Base-by-base conservation (phyloP, 1,140 invertebrate species). In the Leptoteleia sp. region DNA sequence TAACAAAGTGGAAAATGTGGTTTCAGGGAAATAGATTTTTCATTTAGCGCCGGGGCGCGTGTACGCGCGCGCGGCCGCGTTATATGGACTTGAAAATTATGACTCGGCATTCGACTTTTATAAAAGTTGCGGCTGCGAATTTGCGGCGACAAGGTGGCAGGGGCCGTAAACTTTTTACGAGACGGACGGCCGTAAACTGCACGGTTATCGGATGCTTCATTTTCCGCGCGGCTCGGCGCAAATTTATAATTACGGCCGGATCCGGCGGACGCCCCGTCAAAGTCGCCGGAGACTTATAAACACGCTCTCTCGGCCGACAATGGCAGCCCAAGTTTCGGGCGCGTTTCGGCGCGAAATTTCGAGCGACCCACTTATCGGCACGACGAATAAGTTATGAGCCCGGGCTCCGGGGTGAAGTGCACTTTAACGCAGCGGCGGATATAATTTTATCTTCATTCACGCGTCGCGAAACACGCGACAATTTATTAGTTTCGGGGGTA, bases 361-460 rank as follows among this genome's bases (percentile, higher is more conserved):
- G 25, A 62, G 33, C 35, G 70, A 73, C 42, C 70, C 57, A 73
- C 50, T 64, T 73, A 73, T 73, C 48, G 59, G 35, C 2, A 37
- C 15, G 15, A 25, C 9, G 65, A 45, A 72, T 62, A 62, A 72
- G 13, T 72, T 72, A 72, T 22, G 47, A 72, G 19, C 11, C 16
- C 7, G 48, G 33, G 29, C 17, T 70, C 47, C 31, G 17, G 33
- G 42, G 64, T 19, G 37, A 64, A 47, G 50, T 47, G 50, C 22
- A 40, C 42, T 48, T 45, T 52, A 61, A 61, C 55, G 47, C 43
- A 22, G 16, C n/a, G 29, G 1, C 25, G 43, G 40, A 68, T 47
- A 55, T 68, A 59, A 67, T 70, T 70, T 70, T 70, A 70, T 70
- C 65, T 70, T 70, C 31, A 47, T 55, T 67, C 50, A 67, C 40